phyloP scores from a whole-genome alignment of 35 echinoderm and acorn worm species.

The Lytechinus variegatus region DNA sequence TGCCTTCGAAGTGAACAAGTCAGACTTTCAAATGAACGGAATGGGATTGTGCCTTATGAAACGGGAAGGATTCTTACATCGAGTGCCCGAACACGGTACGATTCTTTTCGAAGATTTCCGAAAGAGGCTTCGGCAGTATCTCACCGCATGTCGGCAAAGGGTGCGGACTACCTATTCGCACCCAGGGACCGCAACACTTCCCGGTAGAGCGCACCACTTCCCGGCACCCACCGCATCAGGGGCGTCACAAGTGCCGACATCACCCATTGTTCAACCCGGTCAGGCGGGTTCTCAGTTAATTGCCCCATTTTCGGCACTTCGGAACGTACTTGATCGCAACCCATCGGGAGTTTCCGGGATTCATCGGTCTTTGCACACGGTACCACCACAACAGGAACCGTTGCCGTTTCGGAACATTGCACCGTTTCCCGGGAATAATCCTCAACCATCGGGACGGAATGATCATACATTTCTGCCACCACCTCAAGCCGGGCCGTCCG shows the following conservation, averaged over 20 bases:
- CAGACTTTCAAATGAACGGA: constrained; percentile 67
- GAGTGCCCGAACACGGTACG: constrained; percentile 53
- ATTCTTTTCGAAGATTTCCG: constrained; percentile 69
- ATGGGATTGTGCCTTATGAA: constrained; percentile 61
- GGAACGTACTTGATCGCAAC: not conserved
- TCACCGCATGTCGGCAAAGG: constrained; percentile 42
- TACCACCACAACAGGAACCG: not conserved
- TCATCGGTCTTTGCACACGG: not conserved
- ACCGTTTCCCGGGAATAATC: not conserved
- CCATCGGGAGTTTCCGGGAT: not conserved
- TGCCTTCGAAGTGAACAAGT: constrained; percentile 35
- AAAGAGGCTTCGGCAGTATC: constrained; percentile 44
- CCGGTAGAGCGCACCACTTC: not conserved
- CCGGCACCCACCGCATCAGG: not conserved
- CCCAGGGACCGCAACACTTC: not conserved
- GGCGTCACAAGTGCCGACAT: not conserved
- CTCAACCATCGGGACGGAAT: not conserved
- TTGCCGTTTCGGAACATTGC: not conserved
- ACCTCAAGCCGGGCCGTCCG: not conserved
- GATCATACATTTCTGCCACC: not conserved
- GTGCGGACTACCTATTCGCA: not conserved
- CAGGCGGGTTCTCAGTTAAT: not conserved
- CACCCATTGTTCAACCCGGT: not conserved
- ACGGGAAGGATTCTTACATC: constrained; percentile 56
- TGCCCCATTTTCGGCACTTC: not conserved